These are phyloP conservation scores for Euplexia lucipara DNA, from an alignment of 2,888 invertebrate genomes.

Conservation along the genomic window DNA sequence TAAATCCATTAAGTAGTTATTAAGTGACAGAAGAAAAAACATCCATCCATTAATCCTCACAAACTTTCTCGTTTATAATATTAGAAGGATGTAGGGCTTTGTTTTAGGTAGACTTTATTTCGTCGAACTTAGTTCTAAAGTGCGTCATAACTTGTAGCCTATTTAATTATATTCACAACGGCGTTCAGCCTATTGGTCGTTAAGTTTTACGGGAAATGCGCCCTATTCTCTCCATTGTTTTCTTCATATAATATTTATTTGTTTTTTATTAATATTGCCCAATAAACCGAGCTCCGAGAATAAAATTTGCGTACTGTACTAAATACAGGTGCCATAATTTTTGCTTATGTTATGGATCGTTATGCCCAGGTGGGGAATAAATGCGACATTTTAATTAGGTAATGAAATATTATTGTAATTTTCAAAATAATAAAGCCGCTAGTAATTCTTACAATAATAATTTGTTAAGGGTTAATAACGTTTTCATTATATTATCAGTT, in stretches of 20 bases:
- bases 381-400: slow-evolving; percentile 41
- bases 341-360: slow-evolving; percentile 56
- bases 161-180: slow-evolving; percentile 64
- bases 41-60: too few relatives aligned
- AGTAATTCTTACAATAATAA: slow-evolving; percentile 5
- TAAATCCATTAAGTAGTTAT: too few relatives aligned
- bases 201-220: slow-evolving; percentile 62
- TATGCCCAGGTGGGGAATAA: slow-evolving; percentile 38
- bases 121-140: slow-evolving; percentile 3
- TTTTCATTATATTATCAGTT: neutral
- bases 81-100: neutral
- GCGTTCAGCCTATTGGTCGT: slow-evolving; percentile 57
- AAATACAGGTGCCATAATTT: slow-evolving; percentile 65
- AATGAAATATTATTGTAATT: slow-evolving; percentile 18
- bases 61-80: too few relatives aligned
- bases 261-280: slow-evolving; percentile 67
- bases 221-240: slow-evolving; percentile 61
- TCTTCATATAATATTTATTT: slow-evolving; percentile 64
- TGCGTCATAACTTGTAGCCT: slow-evolving; percentile 15
- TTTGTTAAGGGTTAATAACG: neutral
- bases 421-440: slow-evolving; percentile 3
- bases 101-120: neutral
- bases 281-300: slow-evolving; percentile 64
- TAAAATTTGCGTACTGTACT: slow-evolving; percentile 66
- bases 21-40: too few relatives aligned